Evolutionary conservation across 1,140 invertebrate genomes (phyloP).

Genomic region (Oryzaephilus surinamensis): DNA sequence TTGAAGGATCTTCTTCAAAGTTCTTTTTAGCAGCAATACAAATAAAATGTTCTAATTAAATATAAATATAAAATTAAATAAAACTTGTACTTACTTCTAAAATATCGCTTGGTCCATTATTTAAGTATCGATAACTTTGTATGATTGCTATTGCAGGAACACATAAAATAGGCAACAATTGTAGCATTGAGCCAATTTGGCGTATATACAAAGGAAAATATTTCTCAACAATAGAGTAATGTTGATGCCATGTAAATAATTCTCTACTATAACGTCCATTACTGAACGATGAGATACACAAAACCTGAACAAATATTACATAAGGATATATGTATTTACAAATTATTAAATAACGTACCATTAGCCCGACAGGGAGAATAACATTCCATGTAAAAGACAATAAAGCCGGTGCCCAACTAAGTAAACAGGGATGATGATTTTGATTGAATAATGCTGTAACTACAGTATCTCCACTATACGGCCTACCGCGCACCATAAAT

Average conservation of each 20-base stretch:
- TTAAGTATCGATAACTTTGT: slow-evolving; percentile 73
- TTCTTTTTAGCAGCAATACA: slow-evolving; percentile 17
- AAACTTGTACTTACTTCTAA: slow-evolving; percentile 57
- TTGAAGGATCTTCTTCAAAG: slow-evolving; percentile 18
- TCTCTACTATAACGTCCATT: slow-evolving; percentile 59
- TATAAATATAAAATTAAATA: background rate
- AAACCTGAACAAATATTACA: slow-evolving; percentile 43
- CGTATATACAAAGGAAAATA: slow-evolving; percentile 69
- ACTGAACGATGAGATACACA: slow-evolving; percentile 68
- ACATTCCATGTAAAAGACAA: slow-evolving; percentile 85
- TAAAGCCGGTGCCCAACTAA: slow-evolving; percentile 53
- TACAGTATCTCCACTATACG: slow-evolving; percentile 72
- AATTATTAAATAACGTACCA: too few species aligned
- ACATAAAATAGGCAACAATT: slow-evolving; percentile 63
- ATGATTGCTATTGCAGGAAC: slow-evolving; percentile 68
- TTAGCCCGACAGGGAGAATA: slow-evolving; percentile 62
- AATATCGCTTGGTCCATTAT: slow-evolving; percentile 71
- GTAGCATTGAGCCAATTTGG: slow-evolving; percentile 66
- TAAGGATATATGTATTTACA: too few species aligned
- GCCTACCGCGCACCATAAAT: slow-evolving; percentile 71
- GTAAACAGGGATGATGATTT: slow-evolving; percentile 42
- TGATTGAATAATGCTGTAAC: slow-evolving; percentile 55
- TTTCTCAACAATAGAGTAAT: slow-evolving; percentile 35
- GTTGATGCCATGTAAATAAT: slow-evolving; percentile 57
- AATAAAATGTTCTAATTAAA: too few species aligned